Conservation (phyloP, 2,797 vertebrate genomes). For the Typhlichthys subterraneus region DNA sequence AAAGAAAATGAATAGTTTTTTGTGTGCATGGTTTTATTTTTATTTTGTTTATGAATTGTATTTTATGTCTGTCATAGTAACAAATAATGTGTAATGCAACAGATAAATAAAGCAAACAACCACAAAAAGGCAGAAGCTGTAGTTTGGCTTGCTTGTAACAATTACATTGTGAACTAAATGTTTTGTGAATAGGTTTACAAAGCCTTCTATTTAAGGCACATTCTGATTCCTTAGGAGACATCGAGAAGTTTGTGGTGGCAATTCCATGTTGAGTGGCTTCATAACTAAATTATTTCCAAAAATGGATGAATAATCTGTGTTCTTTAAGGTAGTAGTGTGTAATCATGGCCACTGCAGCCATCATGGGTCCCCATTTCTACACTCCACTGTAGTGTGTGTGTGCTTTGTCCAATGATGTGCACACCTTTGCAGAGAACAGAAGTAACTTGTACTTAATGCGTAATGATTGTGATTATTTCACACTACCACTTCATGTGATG, state of each 20-base stretch:
- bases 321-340: slow-evolving; percentile 15
- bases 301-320: slow-evolving; percentile 11
- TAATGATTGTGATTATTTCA: no score
- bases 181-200: slow-evolving; percentile 11
- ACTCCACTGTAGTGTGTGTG: no score
- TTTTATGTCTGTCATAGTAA: slow-evolving; percentile 22
- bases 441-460: no score
- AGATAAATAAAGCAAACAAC: slow-evolving; percentile 16
- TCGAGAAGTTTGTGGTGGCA: neutral
- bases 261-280: slow-evolving; percentile 6
- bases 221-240: slow-evolving; percentile 18
- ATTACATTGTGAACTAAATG: slow-evolving; percentile 15
- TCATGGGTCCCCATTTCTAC: no score
- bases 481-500: neutral
- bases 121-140: slow-evolving; percentile 11
- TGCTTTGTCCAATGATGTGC: no score
- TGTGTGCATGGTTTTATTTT: no score
- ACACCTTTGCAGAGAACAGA: no score
- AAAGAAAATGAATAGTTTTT: no score
- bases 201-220: slow-evolving; percentile 48
- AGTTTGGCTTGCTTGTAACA: slow-evolving; percentile 10
- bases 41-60: neutral
- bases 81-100: neutral
- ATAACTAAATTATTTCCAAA: neutral
- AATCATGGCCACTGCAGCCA: no score